Evolutionary conservation across 2,113 vertebrate species (phyloP).

Genomic region (Uria aalge): DNA sequence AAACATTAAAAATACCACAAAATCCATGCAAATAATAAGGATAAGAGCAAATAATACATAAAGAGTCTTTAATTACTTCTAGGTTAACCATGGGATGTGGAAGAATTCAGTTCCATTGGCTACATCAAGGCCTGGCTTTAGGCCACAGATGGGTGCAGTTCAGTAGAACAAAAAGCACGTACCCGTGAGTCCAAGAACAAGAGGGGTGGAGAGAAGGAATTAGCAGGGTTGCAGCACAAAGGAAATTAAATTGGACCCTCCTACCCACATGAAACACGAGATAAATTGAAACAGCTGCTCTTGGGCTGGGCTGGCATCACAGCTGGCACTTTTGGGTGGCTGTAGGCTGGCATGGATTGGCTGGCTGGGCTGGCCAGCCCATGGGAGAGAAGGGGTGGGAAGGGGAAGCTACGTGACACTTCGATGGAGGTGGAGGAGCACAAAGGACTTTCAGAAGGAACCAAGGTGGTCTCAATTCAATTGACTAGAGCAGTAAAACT

Average conservation of each 20-base stretch:
- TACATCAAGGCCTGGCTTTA: not conserved
- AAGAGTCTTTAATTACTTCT: constrained; percentile 49
- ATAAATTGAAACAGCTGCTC: constrained; percentile 17
- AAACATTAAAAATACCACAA: constrained; percentile 17
- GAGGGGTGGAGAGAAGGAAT: not conserved
- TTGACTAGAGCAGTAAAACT: not conserved
- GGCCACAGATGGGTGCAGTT: not conserved
- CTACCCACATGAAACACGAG: not conserved
- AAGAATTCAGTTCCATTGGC: not conserved
- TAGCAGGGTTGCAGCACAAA: not conserved
- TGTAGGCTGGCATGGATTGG: not conserved
- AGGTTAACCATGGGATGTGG: constrained; percentile 24
- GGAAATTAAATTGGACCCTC: not conserved
- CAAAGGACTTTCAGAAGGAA: not conserved
- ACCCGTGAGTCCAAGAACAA: not conserved
- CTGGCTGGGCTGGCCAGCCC: not conserved
- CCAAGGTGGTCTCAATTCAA: not conserved
- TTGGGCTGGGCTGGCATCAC: not conserved
- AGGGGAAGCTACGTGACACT: not conserved
- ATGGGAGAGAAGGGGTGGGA: not conserved
- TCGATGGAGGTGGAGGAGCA: not conserved
- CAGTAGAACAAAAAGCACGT: not conserved
- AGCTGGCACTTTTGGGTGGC: not conserved
- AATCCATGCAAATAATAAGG: not conserved
- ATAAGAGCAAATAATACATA: not conserved